These are phyloP conservation scores for Drosophila antonietae DNA, from an alignment of 2,888 invertebrate genomes.

Conservation along the genomic window DNA sequence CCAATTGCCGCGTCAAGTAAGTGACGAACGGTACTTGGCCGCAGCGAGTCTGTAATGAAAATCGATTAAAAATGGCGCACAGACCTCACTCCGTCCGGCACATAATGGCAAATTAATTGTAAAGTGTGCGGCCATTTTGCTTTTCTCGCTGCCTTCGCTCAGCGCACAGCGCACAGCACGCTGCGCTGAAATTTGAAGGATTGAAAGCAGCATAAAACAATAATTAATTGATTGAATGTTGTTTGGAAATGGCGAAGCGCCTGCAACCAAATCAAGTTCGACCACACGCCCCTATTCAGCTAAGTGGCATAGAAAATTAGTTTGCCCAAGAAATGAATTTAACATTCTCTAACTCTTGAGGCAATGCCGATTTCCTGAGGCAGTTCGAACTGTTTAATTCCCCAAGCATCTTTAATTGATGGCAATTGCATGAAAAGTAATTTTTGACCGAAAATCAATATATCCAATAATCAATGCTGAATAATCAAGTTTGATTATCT, in stretches of 20 bases:
- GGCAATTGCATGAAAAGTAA: not conserved
- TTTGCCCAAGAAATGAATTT: constrained; percentile 68
- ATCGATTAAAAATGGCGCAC: constrained; percentile 70
- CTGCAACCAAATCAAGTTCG: constrained; percentile 27
- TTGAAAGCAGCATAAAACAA: constrained; percentile 72
- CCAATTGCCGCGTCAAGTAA: constrained; percentile 79
- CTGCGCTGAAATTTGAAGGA: constrained; percentile 57
- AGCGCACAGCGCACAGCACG: constrained; percentile 17
- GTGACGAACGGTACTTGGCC: constrained; percentile 59
- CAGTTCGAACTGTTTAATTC: not conserved
- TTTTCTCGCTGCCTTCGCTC: constrained; percentile 71
- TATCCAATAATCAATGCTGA: not conserved
- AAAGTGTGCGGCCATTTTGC: constrained; percentile 74
- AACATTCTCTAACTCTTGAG: constrained; percentile 25
- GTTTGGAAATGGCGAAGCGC: constrained; percentile 40
- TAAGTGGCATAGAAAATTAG: constrained; percentile 79
- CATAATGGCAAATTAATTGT: constrained; percentile 78
- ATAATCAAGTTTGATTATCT: not conserved
- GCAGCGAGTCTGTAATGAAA: constrained; percentile 69
- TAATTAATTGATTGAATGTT: constrained; percentile 79
- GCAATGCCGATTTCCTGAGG: constrained; percentile 15
- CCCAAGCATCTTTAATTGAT: not conserved
- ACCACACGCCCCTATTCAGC: constrained; percentile 23
- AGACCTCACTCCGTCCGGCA: constrained; percentile 15
- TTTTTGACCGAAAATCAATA: not conserved